Evolutionary conservation across 2,113 vertebrate species (phyloP), one percentile per base, ranked within the genome.

Genomic region (Macrotis lagotis): DNA sequence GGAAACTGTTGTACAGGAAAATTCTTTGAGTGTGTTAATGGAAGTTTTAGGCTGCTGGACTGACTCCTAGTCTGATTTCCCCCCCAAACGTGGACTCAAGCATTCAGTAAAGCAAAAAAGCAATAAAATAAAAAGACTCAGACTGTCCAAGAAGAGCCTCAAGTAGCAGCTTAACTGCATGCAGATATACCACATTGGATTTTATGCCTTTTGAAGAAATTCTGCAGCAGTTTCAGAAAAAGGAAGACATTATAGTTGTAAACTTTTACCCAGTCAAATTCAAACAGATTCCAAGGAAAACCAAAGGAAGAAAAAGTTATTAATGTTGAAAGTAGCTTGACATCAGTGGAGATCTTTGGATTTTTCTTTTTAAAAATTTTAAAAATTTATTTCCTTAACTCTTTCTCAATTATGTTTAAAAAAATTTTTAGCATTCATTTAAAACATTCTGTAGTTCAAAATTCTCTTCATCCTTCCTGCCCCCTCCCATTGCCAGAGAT

Each of bases 121-220:
- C 28, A 66, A 66, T 66, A 59, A 95, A 88, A 95, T 48, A 83
- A 8, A 91, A 59, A 53, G n/a, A 88, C 51, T 52, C 51, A 22
- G 55, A 37, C 28, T 66, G 55, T 66, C 55, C 55, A 66, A 66
- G 49, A 74, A 91, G 28, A 89, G 28, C 47, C 14, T 10, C 49
- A 93, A 88, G 91, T 83, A 92, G 88, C 37, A 55, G 50, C 50
- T 37, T 89, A 53, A 91, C 1, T 94, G 89, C 92, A 50, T 9
- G 92, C 51, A 66, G 31, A 66, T 31, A 66, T 37, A 66, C 55
- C 10, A 66, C 28, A 37, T 14, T 66, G 28, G 11, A 66, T 66
- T 31, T 66, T 66, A 66, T 66, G 55, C 11, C 28, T 66, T 66
- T 31, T 37, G 55, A 37, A 66, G 31, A 37, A 31, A 66, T 66